Conservation (phyloP, 2,797 vertebrate genomes). For the Arrhamphus sclerolepis region DNA sequence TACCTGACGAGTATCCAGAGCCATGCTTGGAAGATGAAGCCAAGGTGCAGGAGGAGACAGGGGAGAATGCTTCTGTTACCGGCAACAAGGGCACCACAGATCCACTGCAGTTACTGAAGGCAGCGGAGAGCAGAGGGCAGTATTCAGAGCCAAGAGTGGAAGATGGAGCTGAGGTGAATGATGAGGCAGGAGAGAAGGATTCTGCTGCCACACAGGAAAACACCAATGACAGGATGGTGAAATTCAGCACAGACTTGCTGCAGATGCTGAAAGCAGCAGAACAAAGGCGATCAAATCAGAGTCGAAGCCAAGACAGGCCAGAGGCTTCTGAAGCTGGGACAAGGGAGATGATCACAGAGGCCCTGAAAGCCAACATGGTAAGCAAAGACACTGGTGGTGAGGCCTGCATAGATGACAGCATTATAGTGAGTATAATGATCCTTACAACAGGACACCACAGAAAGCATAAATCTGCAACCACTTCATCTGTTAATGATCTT, state of each 20-base stretch:
- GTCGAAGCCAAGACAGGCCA: conserved; percentile 12
- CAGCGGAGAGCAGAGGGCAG: conserved; percentile 49
- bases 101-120: conserved; percentile 68
- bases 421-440: neutral
- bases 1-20: conserved; percentile 25
- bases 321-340: conserved; percentile 3
- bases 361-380: conserved; percentile 65
- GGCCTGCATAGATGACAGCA: neutral
- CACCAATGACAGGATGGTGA: neutral
- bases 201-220: conserved; percentile 4
- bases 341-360: conserved; percentile 43
- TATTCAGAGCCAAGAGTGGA: conserved; percentile 10
- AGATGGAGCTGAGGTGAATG: conserved; percentile 8
- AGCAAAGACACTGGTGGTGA: conserved; percentile 26
- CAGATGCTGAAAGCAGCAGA: conserved; percentile 70
- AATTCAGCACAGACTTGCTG: conserved; percentile 27
- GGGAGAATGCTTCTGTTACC: neutral
- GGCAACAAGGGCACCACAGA: conserved; percentile 5
- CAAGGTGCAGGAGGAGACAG: conserved; percentile 5
- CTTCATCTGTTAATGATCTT: conserved; percentile 59
- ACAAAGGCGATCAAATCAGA: conserved; percentile 34
- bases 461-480: conserved; percentile 48
- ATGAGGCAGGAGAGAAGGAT: neutral
- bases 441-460: neutral
- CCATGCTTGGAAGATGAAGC: conserved; percentile 5